A percentile compares a stretch with the other conserved stretches of the same genome.
Evolutionary conservation across 30 jellyfish, hydroid and myxozoan species (phyloP).

Genomic region (Aurelia sp.): DNA sequence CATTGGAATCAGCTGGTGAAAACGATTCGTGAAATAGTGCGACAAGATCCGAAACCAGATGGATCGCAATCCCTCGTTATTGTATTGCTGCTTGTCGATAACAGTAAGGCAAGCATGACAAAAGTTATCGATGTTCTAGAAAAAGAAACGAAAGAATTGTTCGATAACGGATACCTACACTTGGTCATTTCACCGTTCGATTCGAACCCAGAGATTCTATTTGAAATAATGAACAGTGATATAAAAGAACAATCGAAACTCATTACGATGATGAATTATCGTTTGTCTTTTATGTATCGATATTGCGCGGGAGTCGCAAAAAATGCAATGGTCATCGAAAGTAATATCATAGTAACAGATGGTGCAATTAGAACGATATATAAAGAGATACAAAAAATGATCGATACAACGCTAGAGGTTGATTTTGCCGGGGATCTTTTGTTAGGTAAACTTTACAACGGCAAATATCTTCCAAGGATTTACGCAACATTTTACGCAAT

Average conservation of each 20-base stretch:
- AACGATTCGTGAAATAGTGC: constrained; percentile 38
- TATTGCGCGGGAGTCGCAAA: constrained; percentile 27
- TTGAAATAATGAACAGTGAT: not conserved
- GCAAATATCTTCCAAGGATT: constrained; percentile 58
- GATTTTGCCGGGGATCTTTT: not conserved
- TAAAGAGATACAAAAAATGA: constrained; percentile 29
- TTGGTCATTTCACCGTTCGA: constrained; percentile 49
- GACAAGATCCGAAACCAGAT: constrained; percentile 49
- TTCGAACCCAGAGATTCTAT: constrained; percentile 16
- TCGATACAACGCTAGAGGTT: constrained; percentile 13
- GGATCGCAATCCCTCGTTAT: constrained; percentile 46
- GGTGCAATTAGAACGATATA: constrained; percentile 27
- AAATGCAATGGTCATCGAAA: constrained; percentile 40
- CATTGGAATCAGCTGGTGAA: constrained; percentile 16
- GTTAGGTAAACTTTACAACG: constrained; percentile 16
- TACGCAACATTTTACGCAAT: constrained; percentile 44
- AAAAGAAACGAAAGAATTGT: not conserved
- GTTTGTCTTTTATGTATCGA: constrained; percentile 31
- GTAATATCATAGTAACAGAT: not conserved
- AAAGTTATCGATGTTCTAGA: constrained; percentile 15
- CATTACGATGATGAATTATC: constrained; percentile 23
- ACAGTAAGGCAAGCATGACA: constrained; percentile 9
- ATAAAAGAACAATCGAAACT: constrained; percentile 15
- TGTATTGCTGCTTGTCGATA: constrained; percentile 49
- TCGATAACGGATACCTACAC: constrained; percentile 41